Evolutionary conservation across 2,888 invertebrate species (phyloP).

Genomic region (Physocephala rufipes): DNA sequence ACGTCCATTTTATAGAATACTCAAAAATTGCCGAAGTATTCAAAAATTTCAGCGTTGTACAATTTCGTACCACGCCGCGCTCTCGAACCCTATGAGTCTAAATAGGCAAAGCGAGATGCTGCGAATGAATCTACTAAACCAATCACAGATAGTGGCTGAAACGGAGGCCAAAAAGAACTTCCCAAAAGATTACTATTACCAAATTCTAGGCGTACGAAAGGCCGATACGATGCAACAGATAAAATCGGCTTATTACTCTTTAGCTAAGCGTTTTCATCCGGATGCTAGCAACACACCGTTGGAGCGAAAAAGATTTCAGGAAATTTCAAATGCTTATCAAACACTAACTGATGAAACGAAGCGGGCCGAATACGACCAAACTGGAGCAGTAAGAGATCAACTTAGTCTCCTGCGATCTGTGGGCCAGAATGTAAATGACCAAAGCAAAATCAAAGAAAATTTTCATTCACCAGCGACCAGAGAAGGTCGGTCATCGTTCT

Average conservation of each 20-base stretch:
- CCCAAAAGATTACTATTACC: constrained; percentile 60
- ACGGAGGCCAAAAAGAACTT: constrained; percentile 44
- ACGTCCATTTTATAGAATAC: constrained; percentile 45
- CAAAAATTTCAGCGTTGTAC: constrained; percentile 41
- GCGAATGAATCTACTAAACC: constrained; percentile 46
- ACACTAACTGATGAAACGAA: constrained; percentile 84
- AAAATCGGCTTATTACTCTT: constrained; percentile 59
- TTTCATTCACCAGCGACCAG: constrained; percentile 30
- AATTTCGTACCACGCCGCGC: constrained; percentile 54
- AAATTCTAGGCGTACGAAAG: constrained; percentile 55
- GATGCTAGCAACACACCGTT: constrained; percentile 54
- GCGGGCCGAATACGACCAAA: constrained; percentile 70
- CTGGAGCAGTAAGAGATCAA: constrained; percentile 54
- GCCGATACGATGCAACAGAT: constrained; percentile 57
- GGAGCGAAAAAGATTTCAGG: constrained; percentile 70
- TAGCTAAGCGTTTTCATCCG: constrained; percentile 63
- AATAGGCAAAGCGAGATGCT: constrained; percentile 53
- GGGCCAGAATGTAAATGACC: constrained; percentile 36
- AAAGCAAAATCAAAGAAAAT: constrained; percentile 39
- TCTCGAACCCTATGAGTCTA: constrained; percentile 55
- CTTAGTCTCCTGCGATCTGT: constrained; percentile 50
- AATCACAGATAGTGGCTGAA: constrained; percentile 43
- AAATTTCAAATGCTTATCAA: constrained; percentile 98
- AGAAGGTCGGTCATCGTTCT: constrained; percentile 43
- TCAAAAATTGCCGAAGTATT: constrained; percentile 45